These are phyloP conservation scores for Nasonia giraulti DNA, from an alignment of 1,140 invertebrate genomes.

Conservation along the genomic window DNA sequence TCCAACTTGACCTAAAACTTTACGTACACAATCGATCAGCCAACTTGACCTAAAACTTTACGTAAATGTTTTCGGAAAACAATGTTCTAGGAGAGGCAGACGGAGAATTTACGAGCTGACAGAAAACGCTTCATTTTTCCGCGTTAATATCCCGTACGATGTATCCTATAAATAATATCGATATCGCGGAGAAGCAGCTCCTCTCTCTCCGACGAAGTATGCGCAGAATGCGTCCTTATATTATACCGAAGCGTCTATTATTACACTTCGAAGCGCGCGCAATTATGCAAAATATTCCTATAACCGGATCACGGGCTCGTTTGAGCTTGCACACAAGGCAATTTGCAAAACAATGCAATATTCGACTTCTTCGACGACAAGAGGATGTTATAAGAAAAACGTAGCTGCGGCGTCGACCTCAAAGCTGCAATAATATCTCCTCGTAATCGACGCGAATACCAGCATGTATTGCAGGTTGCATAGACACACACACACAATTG, in stretches of 20 bases:
- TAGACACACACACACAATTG: too few relatives aligned
- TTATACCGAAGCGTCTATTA: neutral
- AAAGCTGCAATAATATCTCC: slow-evolving; percentile 16
- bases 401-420: neutral
- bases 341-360: slow-evolving; percentile 40
- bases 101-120: too few relatives aligned
- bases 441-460: neutral
- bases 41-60: too few relatives aligned
- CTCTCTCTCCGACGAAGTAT: neutral
- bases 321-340: slow-evolving; percentile 30
- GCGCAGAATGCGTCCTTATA: neutral
- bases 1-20: too few relatives aligned
- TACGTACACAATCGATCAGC: too few relatives aligned
- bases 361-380: neutral
- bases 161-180: too few relatives aligned
- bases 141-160: too few relatives aligned
- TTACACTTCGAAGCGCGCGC: neutral
- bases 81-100: too few relatives aligned
- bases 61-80: too few relatives aligned
- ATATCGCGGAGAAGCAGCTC: too few relatives aligned
- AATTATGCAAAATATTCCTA: slow-evolving; percentile 39
- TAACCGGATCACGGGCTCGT: slow-evolving; percentile 9
- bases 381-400: neutral
- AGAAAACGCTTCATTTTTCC: too few relatives aligned
- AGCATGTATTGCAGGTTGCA: neutral